Evolutionary conservation across 1,140 invertebrate genomes (phyloP), one percentile per base, ranked within the genome.

Genomic region (Harlomillsia oculata): DNA sequence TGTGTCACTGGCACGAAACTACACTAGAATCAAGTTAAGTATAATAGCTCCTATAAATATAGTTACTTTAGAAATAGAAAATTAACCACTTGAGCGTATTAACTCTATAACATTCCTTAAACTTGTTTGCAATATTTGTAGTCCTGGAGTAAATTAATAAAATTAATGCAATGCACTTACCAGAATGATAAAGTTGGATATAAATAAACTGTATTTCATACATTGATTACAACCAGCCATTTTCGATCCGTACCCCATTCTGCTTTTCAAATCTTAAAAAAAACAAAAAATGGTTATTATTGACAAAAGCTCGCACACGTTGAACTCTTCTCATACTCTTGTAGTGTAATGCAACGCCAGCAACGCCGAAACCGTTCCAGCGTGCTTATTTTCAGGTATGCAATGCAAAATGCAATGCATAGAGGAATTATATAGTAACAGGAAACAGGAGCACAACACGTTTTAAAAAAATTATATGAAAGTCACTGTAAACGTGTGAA

Each of bases 181-280:
- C 66, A 74, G 66, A 36, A 73, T 72, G 11, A 74, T 48, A 34
- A 72, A 67, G 60, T 75, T 75, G 34, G 71, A 66, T 2, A 68
- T 51, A 50, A 74, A 72, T 56, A 75, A 67, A 9, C 69, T 61
- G 62, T 70, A 73, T 48, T 73, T 72, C 44, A 75, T 66, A 40
- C 66, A 72, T 60, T 73, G 72, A 21, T 71, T 70, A 45, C 70
- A 71, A n/a, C 51, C 53, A 25, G 58, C 60, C 51, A 52, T 51
- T 28, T 53, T 58, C n/a, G 14, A 6, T 14, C 39, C 40, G 37
- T 37, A 44, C 30, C 39, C 48, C 26, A 34, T 55, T 37, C 21
- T 16, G 8, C n/a, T 16, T 51, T 32, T 6, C n/a, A 34, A n/a
- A n/a, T n/a, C n/a, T n/a, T n/a, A n/a, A 41, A 41, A 41, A 20